Percentiles rank a stretch among this genome's conserved stretches.
phyloP scores from a whole-genome alignment of 2,113 vertebrate species.

The Setophaga petechia region DNA sequence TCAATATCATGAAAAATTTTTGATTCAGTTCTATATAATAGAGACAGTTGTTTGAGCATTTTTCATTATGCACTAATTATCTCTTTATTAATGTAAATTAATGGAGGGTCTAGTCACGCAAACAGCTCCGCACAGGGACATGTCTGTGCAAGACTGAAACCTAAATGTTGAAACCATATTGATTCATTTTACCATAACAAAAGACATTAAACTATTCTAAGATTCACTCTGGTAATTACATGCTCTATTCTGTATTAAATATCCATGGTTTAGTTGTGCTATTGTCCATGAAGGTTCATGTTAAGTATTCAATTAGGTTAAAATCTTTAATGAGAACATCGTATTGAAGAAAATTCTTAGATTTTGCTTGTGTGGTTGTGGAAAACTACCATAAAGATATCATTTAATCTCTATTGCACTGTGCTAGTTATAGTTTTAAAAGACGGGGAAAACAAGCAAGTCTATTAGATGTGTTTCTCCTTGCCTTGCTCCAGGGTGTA shows the following conservation, averaged over 20 bases:
- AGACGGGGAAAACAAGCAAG: neutral
- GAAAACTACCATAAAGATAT: neutral
- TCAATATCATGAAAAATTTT: neutral
- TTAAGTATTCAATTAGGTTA: neutral
- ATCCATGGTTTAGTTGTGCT: neutral
- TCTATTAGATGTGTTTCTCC: neutral
- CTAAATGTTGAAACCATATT: neutral
- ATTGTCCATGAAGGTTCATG: neutral
- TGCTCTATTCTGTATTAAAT: neutral
- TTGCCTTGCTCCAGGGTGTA: accelerated
- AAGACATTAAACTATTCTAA: neutral
- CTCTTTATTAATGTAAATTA: neutral
- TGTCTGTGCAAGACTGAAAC: neutral
- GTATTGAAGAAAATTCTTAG: neutral
- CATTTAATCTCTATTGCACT: neutral
- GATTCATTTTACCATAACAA: constrained; percentile 14
- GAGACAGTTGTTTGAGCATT: neutral
- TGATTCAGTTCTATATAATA: neutral
- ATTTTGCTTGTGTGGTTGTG: neutral
- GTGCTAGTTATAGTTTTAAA: neutral
- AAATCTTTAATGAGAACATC: constrained; percentile 7
- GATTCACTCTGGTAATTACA: neutral
- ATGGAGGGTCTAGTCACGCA: neutral
- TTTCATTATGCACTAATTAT: constrained; percentile 19
- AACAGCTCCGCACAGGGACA: neutral